Percentiles rank a stretch among this genome's conserved stretches.
Evolutionary conservation across 2,797 vertebrate genomes (phyloP).

Genomic region (Chelonia mydas): DNA sequence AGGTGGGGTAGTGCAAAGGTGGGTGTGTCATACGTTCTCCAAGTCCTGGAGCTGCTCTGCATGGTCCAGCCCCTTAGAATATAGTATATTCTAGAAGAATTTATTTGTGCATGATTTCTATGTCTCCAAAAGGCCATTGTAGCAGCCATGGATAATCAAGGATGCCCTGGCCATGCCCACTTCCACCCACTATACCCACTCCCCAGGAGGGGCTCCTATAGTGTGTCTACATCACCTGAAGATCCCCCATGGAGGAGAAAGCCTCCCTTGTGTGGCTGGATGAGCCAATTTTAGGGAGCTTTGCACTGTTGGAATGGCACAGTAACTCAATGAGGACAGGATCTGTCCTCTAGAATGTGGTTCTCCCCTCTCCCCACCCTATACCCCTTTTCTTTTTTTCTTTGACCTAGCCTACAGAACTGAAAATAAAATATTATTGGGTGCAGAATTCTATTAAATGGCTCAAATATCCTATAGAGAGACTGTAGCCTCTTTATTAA

Average conservation of each 20-base stretch:
- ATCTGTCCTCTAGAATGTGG: background rate
- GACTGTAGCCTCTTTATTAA: background rate
- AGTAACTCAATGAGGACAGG: background rate
- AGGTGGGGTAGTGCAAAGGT: background rate
- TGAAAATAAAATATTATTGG: background rate
- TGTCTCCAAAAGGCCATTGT: fast-evolving
- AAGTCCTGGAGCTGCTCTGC: background rate
- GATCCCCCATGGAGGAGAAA: background rate
- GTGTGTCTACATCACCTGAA: background rate
- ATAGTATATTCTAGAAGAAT: no score
- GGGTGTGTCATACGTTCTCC: background rate
- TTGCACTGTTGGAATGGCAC: background rate
- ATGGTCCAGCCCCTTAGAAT: fast-evolving
- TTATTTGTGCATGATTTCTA: background rate
- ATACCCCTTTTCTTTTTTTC: background rate
- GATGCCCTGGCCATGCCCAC: fast-evolving
- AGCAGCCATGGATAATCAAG: background rate
- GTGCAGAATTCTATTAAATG: background rate
- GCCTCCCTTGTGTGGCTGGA: background rate
- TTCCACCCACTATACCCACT: background rate
- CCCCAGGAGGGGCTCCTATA: background rate
- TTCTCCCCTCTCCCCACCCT: background rate
- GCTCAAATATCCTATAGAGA: background rate
- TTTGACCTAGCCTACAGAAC: background rate
- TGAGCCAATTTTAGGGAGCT: background rate